These are phyloP conservation scores for Orthonychiurus folsomi DNA, from an alignment of 2,888 invertebrate species.

Conservation along the genomic window DNA sequence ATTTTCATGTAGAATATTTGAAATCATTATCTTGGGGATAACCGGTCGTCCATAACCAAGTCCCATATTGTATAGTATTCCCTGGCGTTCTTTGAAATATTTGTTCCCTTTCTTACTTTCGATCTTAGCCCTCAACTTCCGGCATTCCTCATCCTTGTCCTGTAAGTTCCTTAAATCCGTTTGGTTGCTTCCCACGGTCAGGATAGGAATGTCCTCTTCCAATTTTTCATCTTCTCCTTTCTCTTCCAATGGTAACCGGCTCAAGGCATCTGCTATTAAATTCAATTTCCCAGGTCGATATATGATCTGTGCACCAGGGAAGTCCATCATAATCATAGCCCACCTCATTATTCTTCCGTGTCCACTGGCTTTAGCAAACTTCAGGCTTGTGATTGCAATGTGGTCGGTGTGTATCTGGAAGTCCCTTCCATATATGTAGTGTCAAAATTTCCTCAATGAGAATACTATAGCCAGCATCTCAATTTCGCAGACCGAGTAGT, in stretches of 20 bases:
- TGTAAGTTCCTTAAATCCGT: not conserved
- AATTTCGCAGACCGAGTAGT: slow-evolving; percentile 45
- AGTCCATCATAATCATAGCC: slow-evolving; percentile 44
- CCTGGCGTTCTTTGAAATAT: slow-evolving; percentile 12
- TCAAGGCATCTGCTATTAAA: slow-evolving; percentile 44
- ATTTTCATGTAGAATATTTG: slow-evolving; percentile 7
- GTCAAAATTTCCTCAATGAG: slow-evolving; percentile 44
- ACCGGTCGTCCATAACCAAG: slow-evolving; percentile 21
- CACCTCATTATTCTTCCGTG: slow-evolving; percentile 45
- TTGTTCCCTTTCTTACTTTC: not conserved
- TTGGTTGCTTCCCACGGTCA: not conserved
- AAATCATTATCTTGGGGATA: slow-evolving; percentile 23
- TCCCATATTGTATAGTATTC: slow-evolving; percentile 7
- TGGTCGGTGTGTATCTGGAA: slow-evolving; percentile 46
- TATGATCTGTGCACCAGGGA: slow-evolving; percentile 42
- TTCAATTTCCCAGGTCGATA: slow-evolving; percentile 44
- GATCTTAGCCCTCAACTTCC: not conserved
- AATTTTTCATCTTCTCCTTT: not conserved
- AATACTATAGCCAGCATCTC: slow-evolving; percentile 44
- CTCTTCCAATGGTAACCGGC: slow-evolving; percentile 35
- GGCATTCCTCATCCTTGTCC: not conserved
- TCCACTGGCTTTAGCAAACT: slow-evolving; percentile 44
- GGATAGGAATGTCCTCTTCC: not conserved
- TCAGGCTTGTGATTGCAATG: slow-evolving; percentile 47
- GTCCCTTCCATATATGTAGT: slow-evolving; percentile 43